Evolutionary conservation across 35 echinoderm and acorn worm genomes (phyloP).

Genomic region (Nesometra sesokonis): DNA sequence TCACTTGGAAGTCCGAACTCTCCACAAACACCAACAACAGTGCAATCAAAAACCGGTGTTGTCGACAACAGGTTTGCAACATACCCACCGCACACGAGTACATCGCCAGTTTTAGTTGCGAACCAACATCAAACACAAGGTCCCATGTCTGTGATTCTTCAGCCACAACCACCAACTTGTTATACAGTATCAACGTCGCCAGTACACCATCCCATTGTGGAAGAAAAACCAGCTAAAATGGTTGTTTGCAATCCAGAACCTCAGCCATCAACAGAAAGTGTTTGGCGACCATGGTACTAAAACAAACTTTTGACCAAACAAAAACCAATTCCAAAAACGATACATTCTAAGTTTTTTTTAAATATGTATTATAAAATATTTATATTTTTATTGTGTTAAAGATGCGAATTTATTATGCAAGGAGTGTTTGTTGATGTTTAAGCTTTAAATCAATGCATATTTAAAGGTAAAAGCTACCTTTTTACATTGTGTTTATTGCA

Average conservation of each 20-base stretch:
- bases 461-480: not conserved
- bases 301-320: not conserved
- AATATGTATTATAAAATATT: not conserved
- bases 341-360: not conserved
- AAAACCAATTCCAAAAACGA: not conserved
- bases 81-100: not conserved
- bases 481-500: not conserved
- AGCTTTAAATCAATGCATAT: not conserved
- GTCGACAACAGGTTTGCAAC: not conserved
- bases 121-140: not conserved
- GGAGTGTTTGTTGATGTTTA: not conserved
- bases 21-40: not conserved
- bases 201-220: not conserved
- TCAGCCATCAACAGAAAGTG: not conserved
- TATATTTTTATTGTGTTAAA: too few species aligned
- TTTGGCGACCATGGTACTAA: not conserved
- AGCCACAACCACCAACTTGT: not conserved
- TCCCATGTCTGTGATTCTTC: not conserved
- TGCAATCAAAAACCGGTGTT: not conserved
- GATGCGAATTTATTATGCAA: too few species aligned
- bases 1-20: constrained; percentile 21
- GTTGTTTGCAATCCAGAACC: not conserved
- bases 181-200: not conserved
- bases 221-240: not conserved
- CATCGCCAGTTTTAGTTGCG: not conserved